A percentile compares a stretch with the other conserved stretches of the same genome.
phyloP scores from a whole-genome alignment of 2,113 vertebrate species.

The Leptosomus discolor region DNA sequence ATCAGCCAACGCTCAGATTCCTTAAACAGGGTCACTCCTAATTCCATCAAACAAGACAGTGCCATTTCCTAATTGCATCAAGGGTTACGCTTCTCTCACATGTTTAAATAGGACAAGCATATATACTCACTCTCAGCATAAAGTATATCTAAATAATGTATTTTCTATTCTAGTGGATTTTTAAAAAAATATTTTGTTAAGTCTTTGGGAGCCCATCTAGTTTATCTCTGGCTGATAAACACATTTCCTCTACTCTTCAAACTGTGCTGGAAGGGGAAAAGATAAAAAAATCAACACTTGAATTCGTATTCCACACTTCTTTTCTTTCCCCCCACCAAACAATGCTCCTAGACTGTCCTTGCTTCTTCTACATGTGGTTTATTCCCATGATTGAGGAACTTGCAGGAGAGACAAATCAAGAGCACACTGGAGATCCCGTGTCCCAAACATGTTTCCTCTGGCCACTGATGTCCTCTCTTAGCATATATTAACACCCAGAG shows the following conservation, averaged over 20 bases:
- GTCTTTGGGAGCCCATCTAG: constrained; percentile 82
- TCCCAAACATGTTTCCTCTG: constrained; percentile 53
- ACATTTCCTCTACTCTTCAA: constrained; percentile 68
- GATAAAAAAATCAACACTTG: constrained; percentile 61
- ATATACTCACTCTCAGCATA: constrained; percentile 82
- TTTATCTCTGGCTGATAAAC: constrained; percentile 75
- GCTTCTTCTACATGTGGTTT: constrained; percentile 27
- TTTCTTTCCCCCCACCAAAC: constrained; percentile 60
- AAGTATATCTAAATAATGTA: constrained; percentile 84
- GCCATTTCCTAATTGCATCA: constrained; percentile 71
- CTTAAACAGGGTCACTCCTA: constrained; percentile 47
- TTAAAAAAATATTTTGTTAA: constrained; percentile 82
- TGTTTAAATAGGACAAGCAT: constrained; percentile 82
- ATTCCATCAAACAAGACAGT: constrained; percentile 66
- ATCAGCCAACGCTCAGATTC: constrained; percentile 40
- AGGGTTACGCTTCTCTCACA: constrained; percentile 73
- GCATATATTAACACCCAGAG: constrained; percentile 57
- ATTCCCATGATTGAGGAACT: constrained; percentile 19
- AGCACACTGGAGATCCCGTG: constrained; percentile 52
- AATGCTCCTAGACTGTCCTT: constrained; percentile 45
- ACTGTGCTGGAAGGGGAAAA: constrained; percentile 68
- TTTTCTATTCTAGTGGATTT: constrained; percentile 80
- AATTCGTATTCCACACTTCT: constrained; percentile 60
- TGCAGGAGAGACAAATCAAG: constrained; percentile 69
- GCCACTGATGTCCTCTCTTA: constrained; percentile 26